These are phyloP conservation scores for Crocidura indochinensis DNA, from an alignment of 2,797 vertebrate species.

Conservation along the genomic window DNA sequence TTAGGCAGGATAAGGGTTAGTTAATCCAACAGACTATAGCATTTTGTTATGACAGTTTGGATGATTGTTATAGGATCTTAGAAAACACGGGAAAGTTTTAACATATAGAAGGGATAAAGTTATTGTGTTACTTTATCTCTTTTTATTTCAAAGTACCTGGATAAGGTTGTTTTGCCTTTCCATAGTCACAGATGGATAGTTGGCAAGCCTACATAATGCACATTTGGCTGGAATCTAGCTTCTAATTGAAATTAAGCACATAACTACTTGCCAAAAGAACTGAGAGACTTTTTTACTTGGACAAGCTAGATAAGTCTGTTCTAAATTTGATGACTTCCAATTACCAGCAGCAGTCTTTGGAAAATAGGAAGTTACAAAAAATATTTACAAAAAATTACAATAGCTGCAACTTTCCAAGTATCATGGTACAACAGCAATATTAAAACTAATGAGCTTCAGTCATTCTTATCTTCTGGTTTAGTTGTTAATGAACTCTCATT, in stretches of 20 bases:
- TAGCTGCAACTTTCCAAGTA: background rate
- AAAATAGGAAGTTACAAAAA: background rate
- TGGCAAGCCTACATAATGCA: background rate
- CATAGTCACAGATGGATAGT: background rate
- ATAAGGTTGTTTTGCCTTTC: background rate
- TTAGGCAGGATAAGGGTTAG: too few species aligned
- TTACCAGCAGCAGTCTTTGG: background rate
- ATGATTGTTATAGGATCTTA: background rate
- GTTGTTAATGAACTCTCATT: background rate
- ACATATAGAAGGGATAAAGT: background rate
- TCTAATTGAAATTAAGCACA: constrained; percentile 21
- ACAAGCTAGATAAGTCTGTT: background rate
- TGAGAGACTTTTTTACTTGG: constrained; percentile 29
- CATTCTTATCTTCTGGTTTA: constrained; percentile 40
- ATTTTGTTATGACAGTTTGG: background rate
- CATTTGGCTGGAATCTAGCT: background rate
- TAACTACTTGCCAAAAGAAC: constrained; percentile 25
- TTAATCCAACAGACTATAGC: too few species aligned
- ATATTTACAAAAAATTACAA: background rate
- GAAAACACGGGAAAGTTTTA: background rate
- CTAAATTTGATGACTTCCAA: constrained; percentile 28
- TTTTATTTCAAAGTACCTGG: background rate
- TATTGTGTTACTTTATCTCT: background rate
- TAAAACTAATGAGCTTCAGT: constrained; percentile 20
- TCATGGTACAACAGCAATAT: background rate